Evolutionary conservation across 2,888 invertebrate species (phyloP).

Genomic region (Calliopum simillimum): DNA sequence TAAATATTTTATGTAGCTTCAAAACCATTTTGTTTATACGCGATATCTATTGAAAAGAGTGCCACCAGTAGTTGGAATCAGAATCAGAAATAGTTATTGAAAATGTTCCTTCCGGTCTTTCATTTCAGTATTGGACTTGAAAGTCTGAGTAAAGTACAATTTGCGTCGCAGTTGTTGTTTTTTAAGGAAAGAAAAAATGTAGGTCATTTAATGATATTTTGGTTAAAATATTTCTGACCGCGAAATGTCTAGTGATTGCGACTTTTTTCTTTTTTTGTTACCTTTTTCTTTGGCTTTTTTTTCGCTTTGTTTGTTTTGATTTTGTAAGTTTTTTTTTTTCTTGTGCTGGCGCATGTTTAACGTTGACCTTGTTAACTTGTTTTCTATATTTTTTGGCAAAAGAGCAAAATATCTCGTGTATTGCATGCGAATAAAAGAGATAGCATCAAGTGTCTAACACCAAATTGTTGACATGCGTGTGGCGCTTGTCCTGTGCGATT

Average conservation of each 20-base stretch:
- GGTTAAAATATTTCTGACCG: constrained; percentile 35
- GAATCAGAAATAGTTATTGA: too few species aligned
- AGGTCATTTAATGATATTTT: constrained; percentile 33
- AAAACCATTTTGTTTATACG: too few species aligned
- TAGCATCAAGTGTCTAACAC: background rate
- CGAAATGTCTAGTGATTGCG: constrained; percentile 29
- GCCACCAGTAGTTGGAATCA: background rate
- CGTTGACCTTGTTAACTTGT: constrained; percentile 21
- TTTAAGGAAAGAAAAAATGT: constrained; percentile 23
- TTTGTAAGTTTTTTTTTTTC: background rate
- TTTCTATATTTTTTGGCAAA: too few species aligned
- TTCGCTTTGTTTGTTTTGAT: constrained; percentile 5
- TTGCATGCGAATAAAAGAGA: background rate
- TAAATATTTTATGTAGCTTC: background rate
- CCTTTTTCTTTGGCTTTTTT: background rate
- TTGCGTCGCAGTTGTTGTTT: constrained; percentile 19
- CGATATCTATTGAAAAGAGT: background rate
- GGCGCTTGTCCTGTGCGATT: constrained; percentile 25
- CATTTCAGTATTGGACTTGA: background rate
- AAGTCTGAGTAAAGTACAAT: background rate
- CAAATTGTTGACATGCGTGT: background rate
- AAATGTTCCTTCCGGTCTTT: too few species aligned
- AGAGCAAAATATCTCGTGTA: background rate
- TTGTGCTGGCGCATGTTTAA: constrained; percentile 27
- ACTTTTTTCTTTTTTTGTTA: constrained; percentile 3